These are phyloP conservation scores for Leptopilina clavipes DNA, from an alignment of 1,140 invertebrate genomes.

Conservation along the genomic window DNA sequence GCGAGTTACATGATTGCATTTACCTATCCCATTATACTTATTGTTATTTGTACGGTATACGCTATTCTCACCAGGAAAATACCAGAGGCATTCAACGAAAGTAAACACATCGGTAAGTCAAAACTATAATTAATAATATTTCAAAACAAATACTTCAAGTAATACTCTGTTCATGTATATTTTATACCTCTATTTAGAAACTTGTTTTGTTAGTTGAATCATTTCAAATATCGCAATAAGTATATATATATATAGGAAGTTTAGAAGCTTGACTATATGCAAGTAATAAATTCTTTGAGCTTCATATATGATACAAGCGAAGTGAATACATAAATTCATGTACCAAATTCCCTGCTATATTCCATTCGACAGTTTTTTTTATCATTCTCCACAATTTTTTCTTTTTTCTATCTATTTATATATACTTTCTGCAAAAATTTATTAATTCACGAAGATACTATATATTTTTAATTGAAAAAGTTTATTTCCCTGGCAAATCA, in stretches of 20 bases:
- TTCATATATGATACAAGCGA: neutral
- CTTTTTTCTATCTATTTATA: neutral
- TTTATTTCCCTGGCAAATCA: no score
- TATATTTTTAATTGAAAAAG: no score
- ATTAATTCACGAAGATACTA: no score
- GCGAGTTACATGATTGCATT: constrained; percentile 92
- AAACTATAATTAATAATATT: constrained; percentile 10
- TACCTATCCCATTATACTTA: constrained; percentile 91
- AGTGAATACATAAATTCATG: neutral
- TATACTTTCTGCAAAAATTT: neutral
- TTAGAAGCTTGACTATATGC: neutral
- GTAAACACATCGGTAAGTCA: constrained; percentile 88
- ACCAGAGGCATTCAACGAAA: constrained; percentile 96
- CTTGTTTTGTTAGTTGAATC: neutral
- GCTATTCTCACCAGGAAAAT: constrained; percentile 94
- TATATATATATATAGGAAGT: neutral
- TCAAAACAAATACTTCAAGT: neutral
- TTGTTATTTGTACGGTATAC: constrained; percentile 91
- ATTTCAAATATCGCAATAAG: neutral
- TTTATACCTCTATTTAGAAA: neutral
- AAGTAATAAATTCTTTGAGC: neutral
- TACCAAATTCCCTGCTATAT: neutral
- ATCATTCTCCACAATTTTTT: no score
- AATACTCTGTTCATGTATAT: neutral
- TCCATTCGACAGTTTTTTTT: neutral